Evolutionary conservation across 2,888 invertebrate genomes (phyloP), one percentile per base, ranked within the genome.

Genomic region (Phalangium opilio): DNA sequence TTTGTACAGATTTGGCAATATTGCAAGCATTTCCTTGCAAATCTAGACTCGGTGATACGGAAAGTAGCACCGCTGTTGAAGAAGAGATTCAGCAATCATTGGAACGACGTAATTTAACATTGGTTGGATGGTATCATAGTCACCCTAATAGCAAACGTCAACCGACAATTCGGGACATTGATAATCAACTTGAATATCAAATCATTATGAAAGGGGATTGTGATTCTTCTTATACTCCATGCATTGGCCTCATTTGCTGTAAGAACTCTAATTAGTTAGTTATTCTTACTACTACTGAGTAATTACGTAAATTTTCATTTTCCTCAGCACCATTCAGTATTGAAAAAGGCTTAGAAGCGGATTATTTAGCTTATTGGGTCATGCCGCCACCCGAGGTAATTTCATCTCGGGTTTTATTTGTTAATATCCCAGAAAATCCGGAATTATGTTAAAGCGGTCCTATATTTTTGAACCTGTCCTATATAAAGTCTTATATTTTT

Each of bases 101-200:
- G 67, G 81, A 86, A 61, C 79, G 78, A 60, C 76, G 81, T 59
- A 81, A 84, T 46, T 72, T 90, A 35, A 77, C 79, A 3, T 68
- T 91, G 8, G 81, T 91, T 3, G 91, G 93, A 7, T 93, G 91
- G 91, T 93, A 91, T 68, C 93, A 93, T 67, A 89, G 89, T 10
- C 52, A 89, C 81, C 60, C 73, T 77, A 49, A 79, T 45, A 80
- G 82, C 55, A 81, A 84, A 47, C 53, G 52, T 20, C 83, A 86
- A 59, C 93, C 87, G 11, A 67, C 70, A 11, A 59, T 70, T 5
- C 72, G 85, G 45, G 93, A 95, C 64, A 83, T 91, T 48, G 89
- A 91, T 63, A 79, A 83, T 49, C 93, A 95, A 67, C 70, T 95
- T 54, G 90, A 91, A 61, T 90, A 91, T 69, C 89, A 95, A 68